These are phyloP conservation scores for Cephus runcator DNA, from an alignment of 2,888 invertebrate species.

Conservation along the genomic window DNA sequence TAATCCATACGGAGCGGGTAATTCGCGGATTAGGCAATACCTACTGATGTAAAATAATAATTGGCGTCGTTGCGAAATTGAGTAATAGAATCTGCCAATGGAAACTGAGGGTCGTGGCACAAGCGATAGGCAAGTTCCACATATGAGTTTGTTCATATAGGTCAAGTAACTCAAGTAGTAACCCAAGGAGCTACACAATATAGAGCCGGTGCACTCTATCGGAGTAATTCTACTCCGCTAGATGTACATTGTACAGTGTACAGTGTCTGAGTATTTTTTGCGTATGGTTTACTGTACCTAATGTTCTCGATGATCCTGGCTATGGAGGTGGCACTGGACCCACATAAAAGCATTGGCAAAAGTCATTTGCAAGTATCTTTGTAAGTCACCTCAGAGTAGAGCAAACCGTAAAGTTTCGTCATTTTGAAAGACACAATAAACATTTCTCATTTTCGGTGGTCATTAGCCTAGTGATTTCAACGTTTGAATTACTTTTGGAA, in stretches of 20 bases:
- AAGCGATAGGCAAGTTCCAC: slow-evolving; percentile 4
- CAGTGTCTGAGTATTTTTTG: not conserved
- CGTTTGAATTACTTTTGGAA: not conserved
- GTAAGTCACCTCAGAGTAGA: not conserved
- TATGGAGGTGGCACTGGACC: not conserved
- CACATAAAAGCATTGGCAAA: not conserved
- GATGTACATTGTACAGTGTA: not conserved
- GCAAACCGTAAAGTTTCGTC: not conserved
- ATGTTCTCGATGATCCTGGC: not conserved
- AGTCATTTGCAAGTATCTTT: not conserved
- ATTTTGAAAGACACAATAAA: not conserved
- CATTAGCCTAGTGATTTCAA: not conserved
- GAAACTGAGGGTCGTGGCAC: slow-evolving; percentile 6
- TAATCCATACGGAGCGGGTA: not conserved
- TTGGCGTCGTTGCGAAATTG: slow-evolving; percentile 39
- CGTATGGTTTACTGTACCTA: not conserved
- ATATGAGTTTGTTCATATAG: slow-evolving; percentile 37
- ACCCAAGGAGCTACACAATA: slow-evolving; percentile 34
- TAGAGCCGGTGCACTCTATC: slow-evolving; percentile 8
- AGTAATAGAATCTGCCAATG: slow-evolving; percentile 33
- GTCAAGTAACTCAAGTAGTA: slow-evolving; percentile 47
- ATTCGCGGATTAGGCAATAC: slow-evolving; percentile 4
- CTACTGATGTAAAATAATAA: slow-evolving; percentile 23
- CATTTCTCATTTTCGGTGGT: not conserved
- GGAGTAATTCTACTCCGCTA: slow-evolving; percentile 17